These are phyloP conservation scores for Notolepis coatsorum DNA, from an alignment of 2,797 vertebrate species.

Conservation along the genomic window DNA sequence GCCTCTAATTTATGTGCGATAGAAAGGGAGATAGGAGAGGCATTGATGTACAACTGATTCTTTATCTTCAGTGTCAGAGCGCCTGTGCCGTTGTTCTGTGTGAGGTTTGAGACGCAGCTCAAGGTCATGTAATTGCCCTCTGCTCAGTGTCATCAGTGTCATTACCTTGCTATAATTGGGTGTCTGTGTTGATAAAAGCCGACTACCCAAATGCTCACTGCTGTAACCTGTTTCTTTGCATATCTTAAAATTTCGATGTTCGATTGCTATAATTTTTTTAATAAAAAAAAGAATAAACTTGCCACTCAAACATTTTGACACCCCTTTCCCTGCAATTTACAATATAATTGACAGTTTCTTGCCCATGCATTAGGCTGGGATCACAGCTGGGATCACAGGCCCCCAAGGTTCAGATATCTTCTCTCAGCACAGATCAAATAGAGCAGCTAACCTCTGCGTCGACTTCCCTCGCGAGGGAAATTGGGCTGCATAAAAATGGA, in stretches of 20 bases:
- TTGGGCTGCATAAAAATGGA: slow-evolving; percentile 83
- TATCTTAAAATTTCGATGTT: slow-evolving; percentile 46
- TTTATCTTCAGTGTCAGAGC: slow-evolving; percentile 39
- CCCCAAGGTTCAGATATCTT: slow-evolving; percentile 74
- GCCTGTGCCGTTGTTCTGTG: slow-evolving; percentile 30
- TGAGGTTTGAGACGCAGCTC: slow-evolving; percentile 44
- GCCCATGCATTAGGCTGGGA: slow-evolving; percentile 75
- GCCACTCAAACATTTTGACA: slow-evolving; percentile 69
- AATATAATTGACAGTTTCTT: slow-evolving; percentile 83
- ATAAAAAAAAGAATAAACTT: slow-evolving; percentile 36
- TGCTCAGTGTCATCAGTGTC: slow-evolving; percentile 34
- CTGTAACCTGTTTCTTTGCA: slow-evolving; percentile 65
- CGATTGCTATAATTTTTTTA: slow-evolving; percentile 45
- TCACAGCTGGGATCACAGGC: slow-evolving; percentile 80
- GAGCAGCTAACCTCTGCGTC: slow-evolving; percentile 75
- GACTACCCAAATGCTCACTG: slow-evolving; percentile 36
- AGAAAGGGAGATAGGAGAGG: slow-evolving; percentile 29
- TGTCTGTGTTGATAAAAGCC: slow-evolving; percentile 40
- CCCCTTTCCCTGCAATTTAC: slow-evolving; percentile 73
- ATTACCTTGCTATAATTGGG: slow-evolving; percentile 60
- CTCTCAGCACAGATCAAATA: slow-evolving; percentile 81
- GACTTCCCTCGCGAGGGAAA: slow-evolving; percentile 77
- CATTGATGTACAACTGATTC: slow-evolving; percentile 50
- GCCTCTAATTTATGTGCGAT: slow-evolving; percentile 43
- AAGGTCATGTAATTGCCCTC: slow-evolving; percentile 46